A percentile compares a stretch with the other conserved stretches of the same genome.
Conservation (phyloP, 35 echinoderm and acorn worm genomes). For the Heliocidaris erythrogramma region DNA sequence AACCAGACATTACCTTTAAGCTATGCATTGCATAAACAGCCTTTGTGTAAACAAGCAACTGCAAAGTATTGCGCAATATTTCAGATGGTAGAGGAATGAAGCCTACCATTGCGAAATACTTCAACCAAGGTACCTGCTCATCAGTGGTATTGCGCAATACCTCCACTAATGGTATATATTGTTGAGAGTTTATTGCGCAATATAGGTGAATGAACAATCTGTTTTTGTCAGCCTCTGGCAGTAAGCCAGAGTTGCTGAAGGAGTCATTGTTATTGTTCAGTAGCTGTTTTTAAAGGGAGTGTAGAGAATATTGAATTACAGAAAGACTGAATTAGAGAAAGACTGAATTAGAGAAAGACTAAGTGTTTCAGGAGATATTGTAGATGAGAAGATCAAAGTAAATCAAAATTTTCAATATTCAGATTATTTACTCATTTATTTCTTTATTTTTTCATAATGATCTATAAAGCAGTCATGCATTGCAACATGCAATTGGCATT, state of each 20-base stretch:
- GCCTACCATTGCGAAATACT: neutral
- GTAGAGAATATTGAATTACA: neutral
- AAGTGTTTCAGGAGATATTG: neutral
- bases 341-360: neutral
- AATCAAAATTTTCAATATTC: neutral
- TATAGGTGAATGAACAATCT: neutral
- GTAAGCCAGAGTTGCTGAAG: too few relatives aligned
- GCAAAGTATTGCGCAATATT: neutral
- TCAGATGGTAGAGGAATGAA: neutral
- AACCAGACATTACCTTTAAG: too few relatives aligned
- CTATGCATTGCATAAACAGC: too few relatives aligned
- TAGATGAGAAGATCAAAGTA: neutral
- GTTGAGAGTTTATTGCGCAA: neutral
- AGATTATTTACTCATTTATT: too few relatives aligned
- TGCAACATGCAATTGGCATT: too few relatives aligned
- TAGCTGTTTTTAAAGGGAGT: neutral
- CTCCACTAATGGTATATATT: neutral
- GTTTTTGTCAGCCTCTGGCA: too few relatives aligned
- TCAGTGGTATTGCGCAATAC: neutral
- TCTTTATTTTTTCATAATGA: too few relatives aligned
- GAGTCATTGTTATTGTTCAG: neutral
- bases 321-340: neutral
- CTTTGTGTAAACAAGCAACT: too few relatives aligned
- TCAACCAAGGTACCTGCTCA: neutral
- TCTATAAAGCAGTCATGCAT: too few relatives aligned